Evolutionary conservation across 2,888 invertebrate genomes (phyloP).

Genomic region (Amphimallon solstitiale): DNA sequence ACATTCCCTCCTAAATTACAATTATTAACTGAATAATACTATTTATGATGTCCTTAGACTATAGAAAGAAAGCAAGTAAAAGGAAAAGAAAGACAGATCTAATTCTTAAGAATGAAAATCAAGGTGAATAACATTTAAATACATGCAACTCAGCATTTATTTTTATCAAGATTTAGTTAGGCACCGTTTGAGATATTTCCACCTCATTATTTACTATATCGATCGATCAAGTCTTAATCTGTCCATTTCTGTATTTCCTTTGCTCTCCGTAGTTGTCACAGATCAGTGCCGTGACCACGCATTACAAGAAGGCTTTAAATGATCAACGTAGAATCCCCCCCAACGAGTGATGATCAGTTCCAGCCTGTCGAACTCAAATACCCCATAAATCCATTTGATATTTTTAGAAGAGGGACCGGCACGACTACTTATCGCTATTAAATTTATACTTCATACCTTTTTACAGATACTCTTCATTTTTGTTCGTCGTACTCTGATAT

Average conservation of each 20-base stretch:
- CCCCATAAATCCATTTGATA: conserved; percentile 57
- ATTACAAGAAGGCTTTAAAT: conserved; percentile 56
- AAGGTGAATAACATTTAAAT: not conserved
- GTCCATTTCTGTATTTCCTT: conserved; percentile 26
- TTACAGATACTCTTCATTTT: conserved; percentile 39
- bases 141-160: conserved; percentile 15
- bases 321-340: conserved; percentile 54
- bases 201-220: conserved; percentile 41
- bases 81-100: not conserved
- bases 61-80: no score
- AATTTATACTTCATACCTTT: conserved; percentile 50
- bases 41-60: no score
- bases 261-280: conserved; percentile 37
- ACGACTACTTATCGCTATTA: conserved; percentile 58
- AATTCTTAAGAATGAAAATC: not conserved
- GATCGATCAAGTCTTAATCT: conserved; percentile 36
- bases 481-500: conserved; percentile 37
- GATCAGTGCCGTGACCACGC: conserved; percentile 56
- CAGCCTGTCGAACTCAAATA: conserved; percentile 56
- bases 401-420: conserved; percentile 56
- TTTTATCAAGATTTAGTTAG: conserved; percentile 41
- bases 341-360: conserved; percentile 55
- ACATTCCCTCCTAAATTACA: no score
- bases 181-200: conserved; percentile 40
- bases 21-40: no score